A percentile compares a stretch with the other conserved stretches of the same genome.
phyloP scores from a whole-genome alignment of 2,797 vertebrate genomes.

The Phoxinus dragarum region DNA sequence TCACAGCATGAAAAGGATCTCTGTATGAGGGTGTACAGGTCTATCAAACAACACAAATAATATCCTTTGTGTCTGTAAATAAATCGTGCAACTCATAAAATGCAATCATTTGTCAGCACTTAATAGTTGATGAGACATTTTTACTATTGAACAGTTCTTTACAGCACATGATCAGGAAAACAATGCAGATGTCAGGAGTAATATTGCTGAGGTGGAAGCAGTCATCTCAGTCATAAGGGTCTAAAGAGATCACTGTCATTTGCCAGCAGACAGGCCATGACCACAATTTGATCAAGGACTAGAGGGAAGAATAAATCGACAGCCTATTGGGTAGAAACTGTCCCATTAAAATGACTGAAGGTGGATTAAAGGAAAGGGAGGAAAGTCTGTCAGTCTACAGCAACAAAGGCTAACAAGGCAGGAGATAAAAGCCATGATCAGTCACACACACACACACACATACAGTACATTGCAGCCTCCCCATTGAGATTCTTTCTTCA shows the following conservation, averaged over 20 bases:
- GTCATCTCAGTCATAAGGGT: conserved; percentile 29
- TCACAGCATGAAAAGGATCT: neutral
- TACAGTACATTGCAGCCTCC: neutral
- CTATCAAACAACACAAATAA: conserved; percentile 51
- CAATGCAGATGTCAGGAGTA: conserved; percentile 65
- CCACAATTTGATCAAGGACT: conserved; percentile 65
- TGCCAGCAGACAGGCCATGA: conserved; percentile 51
- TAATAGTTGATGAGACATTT: conserved; percentile 70
- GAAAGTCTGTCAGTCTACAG: conserved; percentile 29
- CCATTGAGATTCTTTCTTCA: neutral
- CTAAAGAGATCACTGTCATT: conserved; percentile 36
- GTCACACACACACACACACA: neutral
- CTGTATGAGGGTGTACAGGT: neutral
- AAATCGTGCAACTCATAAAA: conserved; percentile 67
- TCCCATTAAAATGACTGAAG: conserved; percentile 73
- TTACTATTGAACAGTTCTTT: conserved; percentile 74
- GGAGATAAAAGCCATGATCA: conserved; percentile 51
- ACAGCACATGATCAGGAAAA: conserved; percentile 73
- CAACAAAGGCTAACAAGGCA: conserved; percentile 51
- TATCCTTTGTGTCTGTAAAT: conserved; percentile 66
- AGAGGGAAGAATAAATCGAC: conserved; percentile 56
- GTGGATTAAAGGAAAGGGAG: conserved; percentile 59
- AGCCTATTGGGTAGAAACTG: conserved; percentile 60
- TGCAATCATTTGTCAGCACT: conserved; percentile 68
- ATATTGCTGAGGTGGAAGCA: conserved; percentile 59